Conservation (phyloP, 2,888 invertebrate species). For the Parnassius glacialis region DNA sequence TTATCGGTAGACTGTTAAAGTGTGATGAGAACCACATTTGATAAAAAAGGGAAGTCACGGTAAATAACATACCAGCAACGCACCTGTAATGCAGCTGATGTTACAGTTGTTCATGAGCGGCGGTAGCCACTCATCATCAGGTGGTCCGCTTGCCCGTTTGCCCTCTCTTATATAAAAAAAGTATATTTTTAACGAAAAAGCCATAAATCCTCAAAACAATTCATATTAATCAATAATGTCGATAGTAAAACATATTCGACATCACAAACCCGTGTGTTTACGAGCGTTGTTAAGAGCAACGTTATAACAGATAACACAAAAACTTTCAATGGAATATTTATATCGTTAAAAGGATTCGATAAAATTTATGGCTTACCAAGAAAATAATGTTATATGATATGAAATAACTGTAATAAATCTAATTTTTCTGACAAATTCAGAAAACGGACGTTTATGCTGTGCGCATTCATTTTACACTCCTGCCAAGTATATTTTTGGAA, state of each 20-base stretch:
- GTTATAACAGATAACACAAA: constrained; percentile 1
- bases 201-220: neutral
- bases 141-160: no score
- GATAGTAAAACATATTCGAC: neutral
- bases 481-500: no score
- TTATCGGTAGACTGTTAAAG: no score
- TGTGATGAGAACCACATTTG: no score
- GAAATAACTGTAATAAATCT: neutral
- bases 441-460: no score
- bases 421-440: neutral
- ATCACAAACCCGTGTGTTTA: neutral
- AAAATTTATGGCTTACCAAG: neutral
- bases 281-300: neutral
- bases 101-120: no score
- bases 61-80: no score
- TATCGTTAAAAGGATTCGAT: constrained; percentile 1
- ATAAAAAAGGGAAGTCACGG: no score
- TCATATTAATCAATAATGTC: neutral
- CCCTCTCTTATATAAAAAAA: no score
- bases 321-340: neutral
- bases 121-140: no score
- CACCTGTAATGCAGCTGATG: no score
- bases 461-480: no score
- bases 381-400: neutral
- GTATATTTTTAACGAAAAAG: neutral